phyloP scores from a whole-genome alignment of 2,113 vertebrate species.

The Rhea americana region DNA sequence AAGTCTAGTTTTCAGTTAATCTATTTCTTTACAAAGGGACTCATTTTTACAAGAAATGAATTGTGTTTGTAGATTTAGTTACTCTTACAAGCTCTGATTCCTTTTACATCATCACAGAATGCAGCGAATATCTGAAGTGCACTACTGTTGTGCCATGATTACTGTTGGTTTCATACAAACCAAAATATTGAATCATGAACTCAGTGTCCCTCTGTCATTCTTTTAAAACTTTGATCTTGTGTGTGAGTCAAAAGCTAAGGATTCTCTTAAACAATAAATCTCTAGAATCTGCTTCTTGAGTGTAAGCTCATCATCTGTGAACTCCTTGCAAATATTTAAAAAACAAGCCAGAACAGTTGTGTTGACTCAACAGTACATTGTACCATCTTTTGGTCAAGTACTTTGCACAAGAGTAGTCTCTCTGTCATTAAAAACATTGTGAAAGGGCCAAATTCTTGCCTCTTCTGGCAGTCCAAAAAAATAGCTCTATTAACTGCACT shows the following conservation, averaged over 20 bases:
- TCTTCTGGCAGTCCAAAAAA: background rate
- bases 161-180: background rate
- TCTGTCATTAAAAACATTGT: background rate
- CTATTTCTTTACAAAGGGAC: background rate
- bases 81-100: background rate
- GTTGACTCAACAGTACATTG: slow-evolving; percentile 3
- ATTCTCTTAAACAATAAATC: slow-evolving; percentile 5
- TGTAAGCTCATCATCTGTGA: slow-evolving; percentile 28
- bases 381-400: background rate
- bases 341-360: slow-evolving; percentile 41
- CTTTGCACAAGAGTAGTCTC: background rate
- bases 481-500: background rate
- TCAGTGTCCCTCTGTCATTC: background rate
- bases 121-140: background rate
- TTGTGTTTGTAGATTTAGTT: background rate
- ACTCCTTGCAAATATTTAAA: slow-evolving; percentile 29
- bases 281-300: background rate
- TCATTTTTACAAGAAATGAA: background rate
- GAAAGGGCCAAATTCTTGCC: background rate
- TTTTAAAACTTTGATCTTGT: background rate
- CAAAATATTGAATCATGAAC: background rate
- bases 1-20: background rate
- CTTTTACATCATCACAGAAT: background rate
- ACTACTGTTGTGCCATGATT: background rate
- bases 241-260: slow-evolving; percentile 3